Evolutionary conservation across 1,140 invertebrate species (phyloP), one percentile per base, ranked within the genome.

Genomic region (Probaryconus sp.): DNA sequence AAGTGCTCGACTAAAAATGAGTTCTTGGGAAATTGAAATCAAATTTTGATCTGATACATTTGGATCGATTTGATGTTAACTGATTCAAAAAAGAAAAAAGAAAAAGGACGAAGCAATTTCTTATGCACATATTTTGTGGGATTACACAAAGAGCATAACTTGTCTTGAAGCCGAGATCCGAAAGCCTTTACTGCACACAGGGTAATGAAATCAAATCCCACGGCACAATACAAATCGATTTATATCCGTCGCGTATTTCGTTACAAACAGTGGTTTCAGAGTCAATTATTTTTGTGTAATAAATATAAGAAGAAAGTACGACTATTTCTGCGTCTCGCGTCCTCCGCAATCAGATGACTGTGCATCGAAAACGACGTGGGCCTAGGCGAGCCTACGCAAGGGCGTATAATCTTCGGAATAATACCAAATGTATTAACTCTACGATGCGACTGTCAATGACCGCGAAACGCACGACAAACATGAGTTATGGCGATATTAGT

Each of bases 371-470:
- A 40, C 28, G n/a, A 60, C 53, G 53, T 60, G 53, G 65, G 65
- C 35, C 53, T 69, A 53, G 64, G 7, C 2, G 30, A 45, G 10
- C 65, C 65, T 69, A 69, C 65, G 65, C 65, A 53, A 9, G 30
- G 16, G 35, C 65, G 11, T 50, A 67, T 56, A 40, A 50, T 56
- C 24, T 38, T 13, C 42, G 7, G 26, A 17, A 24, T 30, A 56
- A 56, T 9, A 31, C 61, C 31, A 56, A 67, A 67, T 56, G 51
- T 16, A 33, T 40, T 31, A 40, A 42, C 42, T 67, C 26, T 30
- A 11, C 63, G 51, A 67, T 56, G 63, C 63, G 63, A 17, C 63
- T 67, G 63, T 67, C 63, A 67, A 67, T 67, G 63, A 67, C 63
- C 63, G 50, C 37, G 48, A 64, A 45, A 40, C 37, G 26, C 20